A percentile compares a stretch with the other conserved stretches of the same genome.
Evolutionary conservation across 2,113 vertebrate genomes (phyloP).

Genomic region (Erythrocercus mccallii): DNA sequence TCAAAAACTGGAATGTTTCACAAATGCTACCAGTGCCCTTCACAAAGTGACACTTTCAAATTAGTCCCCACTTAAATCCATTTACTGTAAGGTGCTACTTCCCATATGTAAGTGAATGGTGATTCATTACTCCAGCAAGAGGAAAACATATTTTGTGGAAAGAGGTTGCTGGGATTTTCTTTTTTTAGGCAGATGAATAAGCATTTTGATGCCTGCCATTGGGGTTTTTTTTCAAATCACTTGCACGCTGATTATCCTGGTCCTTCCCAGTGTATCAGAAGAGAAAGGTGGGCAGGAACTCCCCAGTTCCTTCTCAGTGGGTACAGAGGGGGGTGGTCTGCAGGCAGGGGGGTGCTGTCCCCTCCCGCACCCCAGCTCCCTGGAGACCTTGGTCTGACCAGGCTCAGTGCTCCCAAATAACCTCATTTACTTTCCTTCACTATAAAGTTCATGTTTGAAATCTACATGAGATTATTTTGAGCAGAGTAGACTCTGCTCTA

Average conservation of each 20-base stretch:
- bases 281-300: background rate
- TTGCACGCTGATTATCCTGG: background rate
- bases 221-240: background rate
- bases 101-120: background rate
- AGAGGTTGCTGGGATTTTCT: background rate
- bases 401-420: background rate
- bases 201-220: background rate
- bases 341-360: background rate
- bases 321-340: fast-evolving
- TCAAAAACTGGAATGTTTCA: constrained; percentile 44
- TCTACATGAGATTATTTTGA: background rate
- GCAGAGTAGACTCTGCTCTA: background rate
- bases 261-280: background rate
- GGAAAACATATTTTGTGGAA: background rate
- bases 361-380: background rate
- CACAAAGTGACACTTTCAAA: constrained; percentile 36
- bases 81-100: background rate
- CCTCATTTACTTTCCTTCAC: background rate
- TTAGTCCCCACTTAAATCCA: background rate
- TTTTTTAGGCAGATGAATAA: background rate
- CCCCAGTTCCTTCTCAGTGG: background rate
- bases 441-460: background rate
- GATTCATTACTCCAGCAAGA: background rate
- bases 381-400: background rate
- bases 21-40: constrained; percentile 4